Evolutionary conservation across 2,888 invertebrate genomes (phyloP).

Genomic region (Odontocerum albicorne): DNA sequence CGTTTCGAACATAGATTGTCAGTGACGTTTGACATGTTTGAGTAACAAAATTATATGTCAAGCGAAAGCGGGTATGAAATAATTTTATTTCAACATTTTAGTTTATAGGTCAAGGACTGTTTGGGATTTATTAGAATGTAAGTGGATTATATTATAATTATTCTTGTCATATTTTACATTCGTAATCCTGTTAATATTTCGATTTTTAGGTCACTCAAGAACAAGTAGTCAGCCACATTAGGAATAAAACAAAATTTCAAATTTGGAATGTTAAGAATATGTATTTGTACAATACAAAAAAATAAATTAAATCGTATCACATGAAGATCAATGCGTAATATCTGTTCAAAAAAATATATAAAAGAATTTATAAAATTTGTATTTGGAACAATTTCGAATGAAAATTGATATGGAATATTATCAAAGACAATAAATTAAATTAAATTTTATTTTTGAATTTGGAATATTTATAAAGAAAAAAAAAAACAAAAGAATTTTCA

Average conservation of each 20-base stretch:
- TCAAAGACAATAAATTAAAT: too few relatives aligned
- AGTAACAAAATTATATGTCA: slow-evolving; percentile 7
- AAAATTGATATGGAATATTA: neutral
- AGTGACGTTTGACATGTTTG: slow-evolving; percentile 14
- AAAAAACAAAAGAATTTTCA: too few relatives aligned
- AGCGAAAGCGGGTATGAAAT: neutral
- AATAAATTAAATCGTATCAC: too few relatives aligned
- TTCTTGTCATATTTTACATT: neutral
- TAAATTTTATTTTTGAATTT: too few relatives aligned
- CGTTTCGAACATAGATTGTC: neutral
- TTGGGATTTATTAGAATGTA: neutral
- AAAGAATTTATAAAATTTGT: too few relatives aligned
- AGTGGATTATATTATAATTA: neutral
- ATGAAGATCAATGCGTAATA: too few relatives aligned
- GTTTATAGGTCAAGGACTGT: neutral
- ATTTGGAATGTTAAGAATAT: too few relatives aligned
- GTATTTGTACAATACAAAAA: too few relatives aligned
- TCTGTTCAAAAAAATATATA: too few relatives aligned
- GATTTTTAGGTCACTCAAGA: slow-evolving; percentile 12
- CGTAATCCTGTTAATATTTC: too few relatives aligned
- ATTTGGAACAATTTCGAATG: slow-evolving; percentile 6
- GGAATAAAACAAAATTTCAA: too few relatives aligned
- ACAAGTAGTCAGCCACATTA: neutral
- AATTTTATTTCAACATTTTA: neutral
- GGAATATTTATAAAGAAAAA: too few relatives aligned